Conservation (phyloP, 2,888 invertebrate species). For the Cantharis rufa region DNA sequence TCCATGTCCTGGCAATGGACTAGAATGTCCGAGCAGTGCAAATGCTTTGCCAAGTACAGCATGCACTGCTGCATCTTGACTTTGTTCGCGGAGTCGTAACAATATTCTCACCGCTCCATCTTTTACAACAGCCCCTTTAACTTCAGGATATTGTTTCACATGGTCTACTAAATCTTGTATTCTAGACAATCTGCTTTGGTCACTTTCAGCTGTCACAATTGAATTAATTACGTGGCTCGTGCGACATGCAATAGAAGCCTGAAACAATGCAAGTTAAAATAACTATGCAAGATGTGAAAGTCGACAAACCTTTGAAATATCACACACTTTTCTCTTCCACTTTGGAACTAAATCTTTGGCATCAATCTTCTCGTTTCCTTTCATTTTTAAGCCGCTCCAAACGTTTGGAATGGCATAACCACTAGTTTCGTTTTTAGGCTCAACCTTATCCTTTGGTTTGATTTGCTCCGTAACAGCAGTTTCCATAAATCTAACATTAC, state of each 20-base stretch:
- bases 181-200: conserved; percentile 63
- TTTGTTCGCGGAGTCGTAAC: conserved; percentile 60
- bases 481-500: conserved; percentile 45
- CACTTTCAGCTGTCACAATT: conserved; percentile 62
- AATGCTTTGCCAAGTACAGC: conserved; percentile 60
- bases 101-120: conserved; percentile 71
- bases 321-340: conserved; percentile 55
- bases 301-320: conserved; percentile 42
- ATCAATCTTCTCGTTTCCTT: conserved; percentile 46
- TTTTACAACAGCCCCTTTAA: conserved; percentile 74
- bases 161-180: conserved; percentile 74
- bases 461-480: conserved; percentile 21
- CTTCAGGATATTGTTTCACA: conserved; percentile 74
- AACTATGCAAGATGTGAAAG: not conserved
- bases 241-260: conserved; percentile 66
- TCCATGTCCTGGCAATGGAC: conserved; percentile 72
- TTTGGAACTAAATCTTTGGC: conserved; percentile 51
- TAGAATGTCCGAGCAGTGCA: conserved; percentile 72
- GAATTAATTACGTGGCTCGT: conserved; percentile 70
- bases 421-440: conserved; percentile 18
- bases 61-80: conserved; percentile 49
- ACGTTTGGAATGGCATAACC: conserved; percentile 52
- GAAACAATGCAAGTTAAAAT: conserved; percentile 43
- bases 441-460: conserved; percentile 7
- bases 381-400: conserved; percentile 53